phyloP scores from a whole-genome alignment of 2,113 vertebrate genomes.

The Mesocricetus auratus region DNA sequence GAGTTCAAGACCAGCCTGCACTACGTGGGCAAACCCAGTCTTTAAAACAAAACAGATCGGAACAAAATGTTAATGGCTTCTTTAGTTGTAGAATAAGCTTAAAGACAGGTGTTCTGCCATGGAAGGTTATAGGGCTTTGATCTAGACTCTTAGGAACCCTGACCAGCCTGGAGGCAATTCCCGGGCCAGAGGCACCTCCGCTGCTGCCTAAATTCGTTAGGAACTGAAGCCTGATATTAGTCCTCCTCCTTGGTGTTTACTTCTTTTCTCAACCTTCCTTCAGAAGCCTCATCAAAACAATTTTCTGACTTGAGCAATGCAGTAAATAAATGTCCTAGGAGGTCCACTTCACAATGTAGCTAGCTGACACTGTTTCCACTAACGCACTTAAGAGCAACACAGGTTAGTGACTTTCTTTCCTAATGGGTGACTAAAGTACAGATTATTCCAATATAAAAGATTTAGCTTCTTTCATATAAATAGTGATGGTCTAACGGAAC shows the following conservation, averaged over 20 bases:
- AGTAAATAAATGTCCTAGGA: neutral
- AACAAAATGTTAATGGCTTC: neutral
- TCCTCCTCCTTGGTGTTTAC: conserved; percentile 38
- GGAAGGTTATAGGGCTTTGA: neutral
- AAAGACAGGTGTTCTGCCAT: neutral
- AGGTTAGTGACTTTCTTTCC: conserved; percentile 49
- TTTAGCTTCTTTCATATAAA: conserved; percentile 50
- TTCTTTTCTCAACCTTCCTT: conserved; percentile 32
- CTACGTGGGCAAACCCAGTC: neutral
- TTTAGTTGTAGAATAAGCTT: conserved; percentile 23
- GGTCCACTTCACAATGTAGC: neutral
- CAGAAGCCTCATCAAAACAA: neutral
- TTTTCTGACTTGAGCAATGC: neutral
- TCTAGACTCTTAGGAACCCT: conserved; percentile 6
- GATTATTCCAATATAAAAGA: conserved; percentile 12
- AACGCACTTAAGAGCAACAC: neutral
- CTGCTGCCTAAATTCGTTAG: neutral
- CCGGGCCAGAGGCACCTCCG: conserved; percentile 17
- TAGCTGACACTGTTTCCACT: neutral
- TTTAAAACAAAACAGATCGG: neutral
- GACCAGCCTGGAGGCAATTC: neutral
- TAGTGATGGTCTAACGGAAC: conserved; percentile 47
- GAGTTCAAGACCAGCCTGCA: neutral
- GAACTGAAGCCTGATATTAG: neutral
- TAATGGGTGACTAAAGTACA: conserved; percentile 5